Base-by-base conservation (phyloP, 2,797 vertebrate genomes). In the Syngnathus acus region DNA sequence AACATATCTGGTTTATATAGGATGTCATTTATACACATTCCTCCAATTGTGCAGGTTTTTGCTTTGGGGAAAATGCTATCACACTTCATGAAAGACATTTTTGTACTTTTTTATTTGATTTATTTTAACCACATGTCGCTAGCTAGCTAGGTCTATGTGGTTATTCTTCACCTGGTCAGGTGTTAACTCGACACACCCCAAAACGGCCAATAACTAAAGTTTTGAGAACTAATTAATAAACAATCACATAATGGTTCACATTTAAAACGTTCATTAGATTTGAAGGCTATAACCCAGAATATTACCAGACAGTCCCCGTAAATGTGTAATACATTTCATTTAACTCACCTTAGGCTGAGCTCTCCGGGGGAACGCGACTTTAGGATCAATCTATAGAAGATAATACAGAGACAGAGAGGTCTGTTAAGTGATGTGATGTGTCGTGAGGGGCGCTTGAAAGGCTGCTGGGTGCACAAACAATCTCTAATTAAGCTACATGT, bases 361-460 rank as follows among this genome's bases (percentile, higher is more conserved):
- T 92, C 97, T 85, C 70, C 96, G 95, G 69, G 97, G 97, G 82
- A 99, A 99, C 0, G 97, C 97, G 78, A 99, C 97, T 90, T 99
- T 99, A 37, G 97, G 97, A 72, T 99, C 97, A 71, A 99, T 99
- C 97, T 99, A 84, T 79, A 88, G 82, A 86, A 76, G 87, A 63
- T 73, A 85, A 71, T 68, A 74, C 38, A 87, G 71, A 85, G 68
- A 80, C 60, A 71, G 64, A 79, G 71, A 71, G n/a, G 50, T 43
- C 19, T 9, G 72, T 69, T 90, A 68, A 87, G 71, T 68, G 65
- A 74, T 38, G 59, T 21, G 42, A 5, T 53, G 47, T 14, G 48
- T 62, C 55, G 1, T 23, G 8, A 9, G 32, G 55, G 57, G 57
- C 16, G 17, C 38, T 9, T 14, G 17, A 7, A 4, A 16, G 21